Percentiles rank a stretch among this genome's conserved stretches.
phyloP scores from a whole-genome alignment of 2,113 vertebrate genomes.

The Pituophis catenifer region DNA sequence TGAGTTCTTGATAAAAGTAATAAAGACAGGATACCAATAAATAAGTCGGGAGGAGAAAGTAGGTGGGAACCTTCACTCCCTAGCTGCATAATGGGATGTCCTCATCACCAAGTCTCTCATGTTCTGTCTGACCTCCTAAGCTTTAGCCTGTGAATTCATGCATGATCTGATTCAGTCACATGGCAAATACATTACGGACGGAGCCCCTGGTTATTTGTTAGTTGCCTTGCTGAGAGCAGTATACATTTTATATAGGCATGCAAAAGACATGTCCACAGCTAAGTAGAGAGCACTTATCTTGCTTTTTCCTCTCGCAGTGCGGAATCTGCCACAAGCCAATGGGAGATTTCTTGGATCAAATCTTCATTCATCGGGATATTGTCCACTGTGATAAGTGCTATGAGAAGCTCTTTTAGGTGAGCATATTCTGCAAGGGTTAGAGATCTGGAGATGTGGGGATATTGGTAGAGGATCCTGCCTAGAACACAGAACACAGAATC shows the following conservation, averaged over 20 bases:
- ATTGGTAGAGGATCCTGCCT: background rate
- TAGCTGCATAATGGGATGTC: background rate
- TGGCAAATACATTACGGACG: background rate
- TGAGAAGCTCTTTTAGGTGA: slow-evolving; percentile 72
- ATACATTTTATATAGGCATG: background rate
- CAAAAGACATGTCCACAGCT: background rate
- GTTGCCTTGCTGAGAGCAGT: background rate
- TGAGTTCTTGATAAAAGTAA: background rate
- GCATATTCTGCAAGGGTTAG: background rate
- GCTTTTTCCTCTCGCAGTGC: slow-evolving; percentile 70
- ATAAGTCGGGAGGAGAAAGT: background rate
- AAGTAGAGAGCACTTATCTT: background rate
- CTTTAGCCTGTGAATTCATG: background rate
- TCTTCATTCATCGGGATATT: slow-evolving; percentile 81
- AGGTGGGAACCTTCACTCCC: background rate
- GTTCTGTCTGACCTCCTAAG: background rate
- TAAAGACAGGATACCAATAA: background rate
- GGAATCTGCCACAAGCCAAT: slow-evolving; percentile 81
- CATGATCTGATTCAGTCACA: background rate
- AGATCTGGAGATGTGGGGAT: background rate
- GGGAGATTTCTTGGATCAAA: slow-evolving; percentile 82
- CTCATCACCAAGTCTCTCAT: background rate
- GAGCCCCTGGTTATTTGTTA: background rate
- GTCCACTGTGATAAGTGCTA: slow-evolving; percentile 89
- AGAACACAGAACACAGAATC: background rate